Base-by-base conservation (phyloP, 2,113 vertebrate species). In the Theristicus caerulescens region DNA sequence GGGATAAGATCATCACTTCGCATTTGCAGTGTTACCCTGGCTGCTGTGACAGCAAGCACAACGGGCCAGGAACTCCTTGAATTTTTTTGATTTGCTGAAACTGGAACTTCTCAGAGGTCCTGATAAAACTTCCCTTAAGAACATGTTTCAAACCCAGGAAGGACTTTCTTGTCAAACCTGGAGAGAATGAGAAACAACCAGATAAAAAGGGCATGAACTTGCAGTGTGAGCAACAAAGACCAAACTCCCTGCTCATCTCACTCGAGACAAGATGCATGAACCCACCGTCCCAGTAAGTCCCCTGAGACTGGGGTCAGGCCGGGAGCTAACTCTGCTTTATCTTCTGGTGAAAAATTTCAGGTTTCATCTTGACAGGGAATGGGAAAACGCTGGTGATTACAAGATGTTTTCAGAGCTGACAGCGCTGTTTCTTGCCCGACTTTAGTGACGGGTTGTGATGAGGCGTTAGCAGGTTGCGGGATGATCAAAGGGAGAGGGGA, bases 141-240 rank as follows among this genome's bases (percentile, higher is more conserved):
- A 49, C 1, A 0, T 6, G 40, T 69, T 95, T 88, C 42, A 87
- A 44, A 79, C 32, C n/a, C 54, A n/a, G 49, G 73, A 52, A 46
- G 40, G 66, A 5, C 8, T 61, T 89, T 57, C 49, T 40, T 96
- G 65, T 89, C 94, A 96, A 78, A 62, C 57, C 57, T 65, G 25
- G 61, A 42, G 42, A 93, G 77, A 58, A 94, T 71, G 83, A 91
- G 86, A 71, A 84, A 74, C 77, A 69, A 58, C 31, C 89, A 70
- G 89, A 92, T 78, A 93, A 93, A 34, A 31, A 87, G 93, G 93
- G 78, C 91, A 91, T 58, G 94, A 95, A 90, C 95, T 79, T 2
- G 0, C 32, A 21, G 74, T 82, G 84, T 64, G 84, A 90, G 65
- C 84, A 76, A 91, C 84, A 71, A 52, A 93, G 78, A 87, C 52